Evolutionary conservation across 2,113 vertebrate species (phyloP), one percentile per base, ranked within the genome.

Genomic region (Gymnogyps californianus): DNA sequence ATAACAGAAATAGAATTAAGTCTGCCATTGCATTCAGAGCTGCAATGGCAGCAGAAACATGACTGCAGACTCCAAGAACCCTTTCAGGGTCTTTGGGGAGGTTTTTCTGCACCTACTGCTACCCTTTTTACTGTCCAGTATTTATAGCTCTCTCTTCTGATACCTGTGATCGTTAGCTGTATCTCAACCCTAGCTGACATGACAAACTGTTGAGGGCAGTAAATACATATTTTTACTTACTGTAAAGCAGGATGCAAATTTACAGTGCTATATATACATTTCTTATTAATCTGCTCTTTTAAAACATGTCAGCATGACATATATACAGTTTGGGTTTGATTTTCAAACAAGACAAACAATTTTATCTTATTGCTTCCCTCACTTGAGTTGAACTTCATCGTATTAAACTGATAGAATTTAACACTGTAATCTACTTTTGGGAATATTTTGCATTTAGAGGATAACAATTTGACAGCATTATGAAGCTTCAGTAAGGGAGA

Each of bases 401-500:
- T 90, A 78, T 80, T 86, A 86, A 83, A 83, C 13, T 90, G 89
- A 81, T 49, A 44, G 46, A 94, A 79, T 96, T 86, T 80, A 70
- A 6, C 29, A 49, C 29, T 58, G 5, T 88, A 84, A 91, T 93
- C 58, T 80, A 47, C 70, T 96, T 93, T 47, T 81, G 71, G 64
- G 79, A 93, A 55, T 87, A 82, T 84, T 82, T 94, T n/a, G 44
- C 9, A 31, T 89, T 88, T 90, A 76, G 61, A 54, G 58, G 57
- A 64, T 47, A 89, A 65, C 24, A 38, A 72, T 46, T 80, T 76
- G n/a, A 58, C 67, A 84, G 29, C 13, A 40, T 69, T 89, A 67
- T 49, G 66, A 95, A 87, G 7, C 14, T 81, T 65, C n/a, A 75
- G n/a, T 8, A 70, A 80, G 16, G 47, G 14, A 91, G 13, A 95